phyloP scores from a whole-genome alignment of 1,140 invertebrate genomes.

The Galleria mellonella region DNA sequence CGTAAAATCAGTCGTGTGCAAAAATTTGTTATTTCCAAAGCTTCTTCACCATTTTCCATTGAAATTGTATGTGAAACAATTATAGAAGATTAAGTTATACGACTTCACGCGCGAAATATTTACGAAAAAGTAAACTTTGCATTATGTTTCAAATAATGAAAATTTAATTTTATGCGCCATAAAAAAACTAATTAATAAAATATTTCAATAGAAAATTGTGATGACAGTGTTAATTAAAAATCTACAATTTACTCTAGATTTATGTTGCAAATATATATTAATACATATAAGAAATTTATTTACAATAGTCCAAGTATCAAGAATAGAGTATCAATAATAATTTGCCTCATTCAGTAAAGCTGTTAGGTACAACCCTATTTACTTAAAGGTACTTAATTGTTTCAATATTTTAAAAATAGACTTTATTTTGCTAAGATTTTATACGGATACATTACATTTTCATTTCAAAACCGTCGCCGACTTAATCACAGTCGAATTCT shows the following conservation, averaged over 20 bases:
- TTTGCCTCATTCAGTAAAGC: constrained; percentile 29
- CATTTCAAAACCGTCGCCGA: no score
- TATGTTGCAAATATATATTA: constrained; percentile 18
- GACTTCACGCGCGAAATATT: no score
- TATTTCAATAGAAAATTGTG: constrained; percentile 21
- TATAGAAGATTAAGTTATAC: no score
- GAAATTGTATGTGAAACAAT: background rate
- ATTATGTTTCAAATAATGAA: no score
- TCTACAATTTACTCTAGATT: constrained; percentile 8
- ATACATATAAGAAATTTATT: constrained; percentile 30
- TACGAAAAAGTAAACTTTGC: no score
- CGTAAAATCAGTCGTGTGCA: constrained; percentile 27
- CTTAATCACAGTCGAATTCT: background rate
- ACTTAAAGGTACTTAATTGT: constrained; percentile 17
- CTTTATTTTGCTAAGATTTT: background rate
- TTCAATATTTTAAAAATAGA: background rate
- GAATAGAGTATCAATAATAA: constrained; percentile 38
- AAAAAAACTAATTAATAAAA: background rate
- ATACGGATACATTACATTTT: no score
- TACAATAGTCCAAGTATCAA: constrained; percentile 65
- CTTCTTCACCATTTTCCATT: constrained; percentile 20
- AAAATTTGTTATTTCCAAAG: constrained; percentile 8
- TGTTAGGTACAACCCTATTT: constrained; percentile 23
- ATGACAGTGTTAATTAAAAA: constrained; percentile 5
- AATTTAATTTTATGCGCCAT: background rate